These are phyloP conservation scores for Montifringilla adamsi DNA, from an alignment of 2,113 vertebrate genomes.

Conservation along the genomic window DNA sequence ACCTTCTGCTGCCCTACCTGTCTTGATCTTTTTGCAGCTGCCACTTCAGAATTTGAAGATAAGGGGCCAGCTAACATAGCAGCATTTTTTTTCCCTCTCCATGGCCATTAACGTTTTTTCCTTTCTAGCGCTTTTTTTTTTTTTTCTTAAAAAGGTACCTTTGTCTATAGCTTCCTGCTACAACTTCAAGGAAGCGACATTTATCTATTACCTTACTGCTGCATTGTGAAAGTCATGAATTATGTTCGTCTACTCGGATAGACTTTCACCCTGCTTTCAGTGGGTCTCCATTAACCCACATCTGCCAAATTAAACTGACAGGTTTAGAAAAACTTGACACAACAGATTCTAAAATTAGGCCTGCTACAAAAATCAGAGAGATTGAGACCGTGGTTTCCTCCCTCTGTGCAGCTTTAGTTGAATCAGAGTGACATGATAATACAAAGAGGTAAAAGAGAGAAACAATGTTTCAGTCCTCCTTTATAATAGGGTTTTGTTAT, in stretches of 20 bases:
- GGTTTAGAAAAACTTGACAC: constrained; percentile 63
- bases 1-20: constrained; percentile 12
- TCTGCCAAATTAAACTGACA: constrained; percentile 66
- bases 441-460: constrained; percentile 50
- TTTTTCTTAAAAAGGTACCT: background rate
- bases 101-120: constrained; percentile 50
- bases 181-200: constrained; percentile 33
- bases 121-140: background rate
- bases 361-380: constrained; percentile 51
- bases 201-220: constrained; percentile 32
- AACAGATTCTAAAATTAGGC: constrained; percentile 62
- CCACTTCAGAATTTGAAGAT: constrained; percentile 58
- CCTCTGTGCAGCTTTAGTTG: constrained; percentile 51
- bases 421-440: constrained; percentile 54
- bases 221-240: constrained; percentile 22
- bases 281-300: constrained; percentile 55
- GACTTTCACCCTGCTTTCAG: constrained; percentile 57
- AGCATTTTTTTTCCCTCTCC: constrained; percentile 12
- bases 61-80: constrained; percentile 43
- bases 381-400: constrained; percentile 29
- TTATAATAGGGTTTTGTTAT: constrained; percentile 46
- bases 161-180: constrained; percentile 47
- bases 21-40: constrained; percentile 55
- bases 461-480: constrained; percentile 49
- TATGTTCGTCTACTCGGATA: constrained; percentile 14